Evolutionary conservation across 1,140 invertebrate genomes (phyloP).

Genomic region (Phymorhynchus buccinoides): DNA sequence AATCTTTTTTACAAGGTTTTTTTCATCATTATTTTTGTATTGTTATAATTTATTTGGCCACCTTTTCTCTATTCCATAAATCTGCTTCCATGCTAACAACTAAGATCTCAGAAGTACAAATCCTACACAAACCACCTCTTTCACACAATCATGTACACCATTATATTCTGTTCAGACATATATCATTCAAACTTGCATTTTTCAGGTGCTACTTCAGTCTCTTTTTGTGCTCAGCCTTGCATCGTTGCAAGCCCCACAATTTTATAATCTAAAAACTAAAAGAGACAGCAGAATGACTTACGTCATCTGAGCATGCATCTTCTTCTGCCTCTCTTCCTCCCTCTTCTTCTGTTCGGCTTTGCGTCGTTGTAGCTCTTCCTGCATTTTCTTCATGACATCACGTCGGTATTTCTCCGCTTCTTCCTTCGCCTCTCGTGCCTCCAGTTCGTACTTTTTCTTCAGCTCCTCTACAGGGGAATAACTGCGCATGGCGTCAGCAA

Average conservation of each 20-base stretch:
- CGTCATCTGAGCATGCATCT: conserved; percentile 62
- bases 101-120: no score
- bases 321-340: conserved; percentile 64
- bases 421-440: conserved; percentile 57
- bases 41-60: no score
- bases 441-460: conserved; percentile 64
- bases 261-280: not conserved
- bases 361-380: conserved; percentile 60
- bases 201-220: not conserved
- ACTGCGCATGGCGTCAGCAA: conserved; percentile 67
- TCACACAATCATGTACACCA: no score
- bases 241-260: no score
- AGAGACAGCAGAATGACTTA: conserved; percentile 43
- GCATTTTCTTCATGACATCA: conserved; percentile 61
- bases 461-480: conserved; percentile 65
- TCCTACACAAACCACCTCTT: no score
- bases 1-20: no score
- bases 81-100: no score
- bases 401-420: conserved; percentile 60
- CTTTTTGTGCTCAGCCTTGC: not conserved
- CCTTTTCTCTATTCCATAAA: no score
- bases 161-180: no score
- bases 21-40: no score
- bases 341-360: conserved; percentile 59
- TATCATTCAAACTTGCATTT: no score